phyloP scores from a whole-genome alignment of 2,797 vertebrate species.

The Enteromius mattozi region DNA sequence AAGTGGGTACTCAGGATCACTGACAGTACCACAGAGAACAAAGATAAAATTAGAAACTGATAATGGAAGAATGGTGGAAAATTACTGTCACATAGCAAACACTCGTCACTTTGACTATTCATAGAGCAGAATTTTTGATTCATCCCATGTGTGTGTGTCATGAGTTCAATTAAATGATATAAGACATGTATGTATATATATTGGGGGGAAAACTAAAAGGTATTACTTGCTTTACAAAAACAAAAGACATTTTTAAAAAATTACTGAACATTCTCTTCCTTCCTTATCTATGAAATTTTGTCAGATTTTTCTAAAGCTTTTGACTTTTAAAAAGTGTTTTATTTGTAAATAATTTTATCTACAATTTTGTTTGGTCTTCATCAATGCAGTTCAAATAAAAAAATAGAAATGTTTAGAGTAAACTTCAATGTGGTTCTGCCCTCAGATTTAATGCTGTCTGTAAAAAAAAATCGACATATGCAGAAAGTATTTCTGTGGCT shows the following conservation, averaged over 20 bases:
- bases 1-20: background rate
- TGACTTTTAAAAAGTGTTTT: background rate
- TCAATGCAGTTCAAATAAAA: background rate
- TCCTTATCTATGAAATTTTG: background rate
- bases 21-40: background rate
- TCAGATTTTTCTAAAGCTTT: background rate
- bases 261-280: no score
- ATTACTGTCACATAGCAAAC: background rate
- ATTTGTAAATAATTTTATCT: background rate
- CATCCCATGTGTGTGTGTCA: background rate
- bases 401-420: background rate
- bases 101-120: background rate
- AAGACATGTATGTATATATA: background rate
- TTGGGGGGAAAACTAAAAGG: no score
- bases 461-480: background rate
- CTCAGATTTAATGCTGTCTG: background rate
- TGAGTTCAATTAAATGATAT: background rate
- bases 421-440: background rate
- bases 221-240: no score
- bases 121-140: background rate
- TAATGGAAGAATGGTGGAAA: conserved; percentile 16
- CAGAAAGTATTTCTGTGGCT: background rate
- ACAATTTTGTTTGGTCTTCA: background rate
- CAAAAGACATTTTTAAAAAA: no score
- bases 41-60: background rate